Evolutionary conservation across 1,140 invertebrate species (phyloP).

Genomic region (Trachymyrmex septentrionalis): DNA sequence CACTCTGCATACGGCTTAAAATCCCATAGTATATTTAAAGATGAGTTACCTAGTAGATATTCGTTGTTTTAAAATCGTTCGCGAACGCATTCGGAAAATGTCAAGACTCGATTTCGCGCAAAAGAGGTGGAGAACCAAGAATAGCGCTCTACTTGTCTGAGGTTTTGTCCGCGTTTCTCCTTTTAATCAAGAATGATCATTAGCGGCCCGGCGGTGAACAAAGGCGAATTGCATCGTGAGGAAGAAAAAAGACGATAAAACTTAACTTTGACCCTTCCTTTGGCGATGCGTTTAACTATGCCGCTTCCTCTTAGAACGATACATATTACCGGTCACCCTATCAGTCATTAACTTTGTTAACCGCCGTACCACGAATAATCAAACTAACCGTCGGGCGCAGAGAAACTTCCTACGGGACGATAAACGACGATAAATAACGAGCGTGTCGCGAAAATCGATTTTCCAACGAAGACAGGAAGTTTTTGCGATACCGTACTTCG

Average conservation of each 20-base stretch:
- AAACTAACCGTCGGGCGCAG: constrained; percentile 34
- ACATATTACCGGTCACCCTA: not conserved
- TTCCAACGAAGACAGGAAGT: constrained; percentile 24
- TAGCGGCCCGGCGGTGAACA: not conserved
- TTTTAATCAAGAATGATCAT: constrained; percentile 14
- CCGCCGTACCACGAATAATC: constrained; percentile 31
- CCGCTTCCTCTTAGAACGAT: constrained; percentile 6
- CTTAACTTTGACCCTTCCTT: not conserved
- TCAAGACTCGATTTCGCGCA: not conserved
- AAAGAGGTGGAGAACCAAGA: constrained; percentile 6
- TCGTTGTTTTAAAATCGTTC: not conserved
- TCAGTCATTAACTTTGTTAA: constrained; percentile 43
- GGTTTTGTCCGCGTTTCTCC: not conserved
- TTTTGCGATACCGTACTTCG: constrained; percentile 6
- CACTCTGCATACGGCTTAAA: not conserved
- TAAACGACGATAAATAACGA: constrained; percentile 39
- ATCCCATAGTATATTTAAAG: constrained; percentile 31
- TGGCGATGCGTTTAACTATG: not conserved
- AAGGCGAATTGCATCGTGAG: not conserved
- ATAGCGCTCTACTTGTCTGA: constrained; percentile 41
- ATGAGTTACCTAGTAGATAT: constrained; percentile 14
- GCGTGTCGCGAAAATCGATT: constrained; percentile 50
- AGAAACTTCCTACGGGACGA: constrained; percentile 37
- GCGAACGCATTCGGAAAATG: constrained; percentile 7
- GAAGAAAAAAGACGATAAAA: constrained; percentile 1